A percentile compares a stretch with the other conserved stretches of the same genome.
Evolutionary conservation across 2,888 invertebrate genomes (phyloP).

Genomic region (Drosophila borealis): DNA sequence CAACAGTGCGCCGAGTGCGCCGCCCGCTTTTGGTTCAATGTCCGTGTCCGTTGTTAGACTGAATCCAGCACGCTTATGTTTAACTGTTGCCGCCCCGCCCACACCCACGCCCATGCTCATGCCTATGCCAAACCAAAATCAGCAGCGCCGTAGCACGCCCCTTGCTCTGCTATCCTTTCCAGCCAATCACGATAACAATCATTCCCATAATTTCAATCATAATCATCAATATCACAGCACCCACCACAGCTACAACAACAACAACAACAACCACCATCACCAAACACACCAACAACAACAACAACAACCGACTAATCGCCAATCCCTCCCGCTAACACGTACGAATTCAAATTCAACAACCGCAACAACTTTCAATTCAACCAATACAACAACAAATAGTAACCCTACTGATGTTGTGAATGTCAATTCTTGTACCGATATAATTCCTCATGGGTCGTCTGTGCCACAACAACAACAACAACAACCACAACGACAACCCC

Average conservation of each 20-base stretch:
- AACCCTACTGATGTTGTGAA: constrained; percentile 85
- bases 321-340: constrained; percentile 83
- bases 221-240: constrained; percentile 55
- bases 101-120: constrained; percentile 5
- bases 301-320: constrained; percentile 83
- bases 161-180: constrained; percentile 52
- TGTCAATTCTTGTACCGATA: constrained; percentile 85
- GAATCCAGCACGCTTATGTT: constrained; percentile 74
- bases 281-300: constrained; percentile 59
- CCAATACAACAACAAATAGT: constrained; percentile 84
- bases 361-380: constrained; percentile 83
- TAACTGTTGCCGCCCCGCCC: constrained; percentile 63
- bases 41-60: constrained; percentile 71
- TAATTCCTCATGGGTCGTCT: constrained; percentile 82
- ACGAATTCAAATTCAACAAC: constrained; percentile 84
- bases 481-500: constrained; percentile 55
- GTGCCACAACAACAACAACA: constrained; percentile 52
- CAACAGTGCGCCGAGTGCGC: constrained; percentile 35
- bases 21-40: constrained; percentile 68
- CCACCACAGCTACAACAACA: constrained; percentile 44
- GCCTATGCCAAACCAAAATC: background rate
- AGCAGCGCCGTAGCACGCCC: constrained; percentile 44
- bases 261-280: constrained; percentile 33
- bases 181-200: constrained; percentile 35
- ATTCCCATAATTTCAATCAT: constrained; percentile 36